phyloP scores from a whole-genome alignment of 1,140 invertebrate genomes.

The Solenopsis invicta region DNA sequence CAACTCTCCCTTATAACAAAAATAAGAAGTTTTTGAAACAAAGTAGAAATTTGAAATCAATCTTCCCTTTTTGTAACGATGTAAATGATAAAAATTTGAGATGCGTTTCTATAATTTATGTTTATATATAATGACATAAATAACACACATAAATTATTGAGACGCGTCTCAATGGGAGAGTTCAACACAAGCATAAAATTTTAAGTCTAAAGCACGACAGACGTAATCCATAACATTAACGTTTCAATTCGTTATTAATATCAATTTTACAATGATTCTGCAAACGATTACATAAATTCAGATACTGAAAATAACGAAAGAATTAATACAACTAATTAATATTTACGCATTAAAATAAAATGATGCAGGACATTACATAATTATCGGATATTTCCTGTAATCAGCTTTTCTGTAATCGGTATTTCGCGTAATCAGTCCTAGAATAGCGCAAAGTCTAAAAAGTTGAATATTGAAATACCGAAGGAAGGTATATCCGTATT shows the following conservation, averaged over 20 bases:
- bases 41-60: not conserved
- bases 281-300: not conserved
- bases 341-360: not conserved
- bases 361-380: not conserved
- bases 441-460: not conserved
- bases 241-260: not conserved
- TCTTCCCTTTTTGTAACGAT: not conserved
- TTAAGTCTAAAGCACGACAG: not conserved
- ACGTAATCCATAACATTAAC: slow-evolving; percentile 11
- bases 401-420: not conserved
- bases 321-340: slow-evolving; percentile 16
- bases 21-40: not conserved
- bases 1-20: no score
- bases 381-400: not conserved
- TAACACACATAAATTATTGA: no score
- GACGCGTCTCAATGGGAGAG: not conserved
- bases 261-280: not conserved
- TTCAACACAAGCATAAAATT: not conserved
- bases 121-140: no score
- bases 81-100: not conserved
- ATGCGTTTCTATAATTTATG: not conserved
- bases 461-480: not conserved
- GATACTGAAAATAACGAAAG: not conserved
- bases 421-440: not conserved
- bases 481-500: not conserved